Conservation (phyloP, 1,140 invertebrate species). For the Sitophilus oryzae region DNA sequence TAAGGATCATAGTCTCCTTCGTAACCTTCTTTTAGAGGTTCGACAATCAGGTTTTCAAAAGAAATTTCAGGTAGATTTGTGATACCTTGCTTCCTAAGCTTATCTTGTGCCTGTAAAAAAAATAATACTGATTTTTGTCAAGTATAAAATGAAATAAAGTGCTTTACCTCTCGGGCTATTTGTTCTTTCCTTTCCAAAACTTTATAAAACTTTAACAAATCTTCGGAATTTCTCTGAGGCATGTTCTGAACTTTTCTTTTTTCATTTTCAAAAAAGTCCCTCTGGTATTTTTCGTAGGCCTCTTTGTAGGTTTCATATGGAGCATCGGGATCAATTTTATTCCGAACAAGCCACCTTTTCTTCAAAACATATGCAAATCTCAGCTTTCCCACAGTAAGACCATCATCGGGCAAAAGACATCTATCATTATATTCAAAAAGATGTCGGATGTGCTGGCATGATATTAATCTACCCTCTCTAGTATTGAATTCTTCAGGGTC, state of each 20-base stretch:
- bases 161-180: slow-evolving; percentile 12
- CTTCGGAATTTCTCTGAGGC: slow-evolving; percentile 20
- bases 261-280: slow-evolving; percentile 22
- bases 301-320: slow-evolving; percentile 21
- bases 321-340: slow-evolving; percentile 14
- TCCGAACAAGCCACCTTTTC: slow-evolving; percentile 15
- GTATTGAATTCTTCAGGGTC: slow-evolving; percentile 28
- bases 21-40: slow-evolving; percentile 12
- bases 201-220: slow-evolving; percentile 19
- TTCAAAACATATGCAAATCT: slow-evolving; percentile 13
- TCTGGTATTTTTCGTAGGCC: slow-evolving; percentile 13
- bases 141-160: no score
- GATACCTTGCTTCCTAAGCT: slow-evolving; percentile 5
- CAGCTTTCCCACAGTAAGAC: slow-evolving; percentile 19
- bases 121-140: not conserved
- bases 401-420: slow-evolving; percentile 24
- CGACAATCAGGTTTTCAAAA: slow-evolving; percentile 16
- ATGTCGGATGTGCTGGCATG: slow-evolving; percentile 15
- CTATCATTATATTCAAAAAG: slow-evolving; percentile 25
- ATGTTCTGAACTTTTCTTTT: slow-evolving; percentile 27
- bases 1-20: slow-evolving; percentile 14
- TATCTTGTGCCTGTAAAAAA: slow-evolving; percentile 8
- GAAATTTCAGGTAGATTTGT: slow-evolving; percentile 5
- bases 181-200: slow-evolving; percentile 16
- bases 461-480: slow-evolving; percentile 18